Percentiles rank a stretch among this genome's conserved stretches.
These are phyloP conservation scores for Oreamnos americanus DNA, from an alignment of 2,113 vertebrate species.

Conservation along the genomic window DNA sequence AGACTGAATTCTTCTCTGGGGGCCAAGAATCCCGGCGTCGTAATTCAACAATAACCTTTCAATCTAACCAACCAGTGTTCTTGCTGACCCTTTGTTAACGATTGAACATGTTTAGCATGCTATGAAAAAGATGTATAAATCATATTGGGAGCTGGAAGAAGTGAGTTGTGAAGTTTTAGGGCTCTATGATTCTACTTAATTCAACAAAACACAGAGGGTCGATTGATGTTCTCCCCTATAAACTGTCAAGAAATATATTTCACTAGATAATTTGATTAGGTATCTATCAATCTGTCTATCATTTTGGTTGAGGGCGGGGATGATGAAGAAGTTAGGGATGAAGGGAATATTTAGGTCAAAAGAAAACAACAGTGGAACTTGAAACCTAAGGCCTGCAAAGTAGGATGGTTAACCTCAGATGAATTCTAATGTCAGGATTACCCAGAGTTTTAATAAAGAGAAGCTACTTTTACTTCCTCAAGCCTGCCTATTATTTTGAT, in stretches of 20 bases:
- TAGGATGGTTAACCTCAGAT: neutral
- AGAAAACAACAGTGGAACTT: neutral
- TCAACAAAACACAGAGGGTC: neutral
- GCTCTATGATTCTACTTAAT: neutral
- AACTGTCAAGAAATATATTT: neutral
- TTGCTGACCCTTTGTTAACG: neutral
- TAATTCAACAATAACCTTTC: too few relatives aligned
- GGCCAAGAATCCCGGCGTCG: too few relatives aligned
- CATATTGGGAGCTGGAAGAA: neutral
- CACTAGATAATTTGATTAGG: neutral
- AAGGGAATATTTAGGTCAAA: neutral
- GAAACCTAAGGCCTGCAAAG: neutral
- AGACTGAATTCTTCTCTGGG: too few relatives aligned
- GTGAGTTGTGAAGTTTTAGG: neutral
- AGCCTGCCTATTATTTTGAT: neutral
- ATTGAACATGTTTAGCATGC: neutral
- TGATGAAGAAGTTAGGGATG: neutral
- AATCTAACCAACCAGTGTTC: neutral
- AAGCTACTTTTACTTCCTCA: neutral
- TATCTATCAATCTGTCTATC: neutral
- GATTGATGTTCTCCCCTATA: neutral
- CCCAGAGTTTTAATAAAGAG: neutral
- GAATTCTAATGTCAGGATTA: neutral
- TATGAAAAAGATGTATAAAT: neutral
- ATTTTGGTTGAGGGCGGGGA: neutral